Base-by-base conservation (phyloP, 2,113 vertebrate species). In the Xyrauchen texanus region DNA sequence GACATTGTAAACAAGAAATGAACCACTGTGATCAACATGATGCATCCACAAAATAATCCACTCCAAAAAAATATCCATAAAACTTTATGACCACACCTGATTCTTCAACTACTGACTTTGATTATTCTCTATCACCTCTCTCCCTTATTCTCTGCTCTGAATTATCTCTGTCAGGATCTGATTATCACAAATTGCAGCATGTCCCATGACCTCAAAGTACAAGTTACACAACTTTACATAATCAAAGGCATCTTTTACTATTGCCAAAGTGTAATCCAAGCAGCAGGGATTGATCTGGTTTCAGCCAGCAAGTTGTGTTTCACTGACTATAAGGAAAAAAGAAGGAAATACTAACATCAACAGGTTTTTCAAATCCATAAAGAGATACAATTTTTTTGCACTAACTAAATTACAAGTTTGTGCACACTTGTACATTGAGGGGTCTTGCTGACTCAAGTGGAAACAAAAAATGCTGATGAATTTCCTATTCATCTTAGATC, bases 391-490 rank as follows among this genome's bases (percentile, higher is more conserved):
- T 6, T n/a, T 49, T 76, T n/a, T n/a, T n/a, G n/a, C n/a, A n/a
- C n/a, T n/a, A n/a, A n/a, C n/a, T n/a, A n/a, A n/a, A n/a, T n/a
- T 21, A 46, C 7, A 12, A 42, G 6, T n/a, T 49, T 76, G 47
- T 15, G 46, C 61, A 65, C 15, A 55, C 21, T 52, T 53, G 47
- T 51, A 11, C 55, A 51, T 34, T 12, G 15, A 11, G 16, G 8
- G 13, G 16, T 53, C 3, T 53, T 89, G 91, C 90, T 93, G 92
- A 93, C 86, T 83, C 12, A 71, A 7, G 80, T 77, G 87, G 84
- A 91, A 92, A 77, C 21, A 34, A 73, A 42, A 34, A n/a, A 69
- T 0, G 60, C 15, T 72, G 52, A 64, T 61, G 76, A 60, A 10
- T 84, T 92, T 92, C 90, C 91, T 89, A 84, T 86, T 75, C 84